A percentile compares a stretch with the other conserved stretches of the same genome.
Evolutionary conservation across 2,888 invertebrate species (phyloP).

Genomic region (Caenorhabditis becei): DNA sequence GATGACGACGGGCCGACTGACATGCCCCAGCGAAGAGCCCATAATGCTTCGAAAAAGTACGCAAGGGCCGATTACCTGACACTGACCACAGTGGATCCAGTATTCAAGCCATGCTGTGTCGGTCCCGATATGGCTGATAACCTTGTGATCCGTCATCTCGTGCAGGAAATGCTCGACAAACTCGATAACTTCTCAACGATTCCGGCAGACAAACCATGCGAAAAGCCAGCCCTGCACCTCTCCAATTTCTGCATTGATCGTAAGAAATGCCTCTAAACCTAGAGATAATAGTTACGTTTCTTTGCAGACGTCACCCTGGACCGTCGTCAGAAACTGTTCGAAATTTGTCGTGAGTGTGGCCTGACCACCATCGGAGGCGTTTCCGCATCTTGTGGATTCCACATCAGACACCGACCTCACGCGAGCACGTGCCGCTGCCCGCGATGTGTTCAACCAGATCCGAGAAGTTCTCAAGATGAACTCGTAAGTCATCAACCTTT

Average conservation of each 20-base stretch:
- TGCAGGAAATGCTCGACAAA: constrained; percentile 14
- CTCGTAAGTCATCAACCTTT: background rate
- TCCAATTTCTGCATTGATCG: constrained; percentile 45
- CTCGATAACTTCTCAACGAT: constrained; percentile 14
- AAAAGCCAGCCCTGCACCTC: constrained; percentile 9
- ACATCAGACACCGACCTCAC: constrained; percentile 22
- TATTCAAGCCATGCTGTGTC: constrained; percentile 26
- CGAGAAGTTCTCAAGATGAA: too few species aligned
- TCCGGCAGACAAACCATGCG: constrained; percentile 22
- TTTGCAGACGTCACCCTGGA: constrained; percentile 45
- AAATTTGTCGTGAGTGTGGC: constrained; percentile 29
- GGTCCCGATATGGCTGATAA: constrained; percentile 38
- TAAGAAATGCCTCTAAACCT: too few species aligned
- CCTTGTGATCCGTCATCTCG: background rate
- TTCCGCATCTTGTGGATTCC: constrained; percentile 28
- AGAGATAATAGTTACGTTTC: too few species aligned
- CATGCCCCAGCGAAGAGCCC: constrained; percentile 16
- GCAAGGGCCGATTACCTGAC: constrained; percentile 15
- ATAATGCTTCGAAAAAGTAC: constrained; percentile 10
- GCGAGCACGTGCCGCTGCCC: background rate
- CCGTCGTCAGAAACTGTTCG: constrained; percentile 32
- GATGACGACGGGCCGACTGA: constrained; percentile 30
- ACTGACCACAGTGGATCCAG: constrained; percentile 37
- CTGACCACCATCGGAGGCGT: constrained; percentile 15
- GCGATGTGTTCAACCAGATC: constrained; percentile 3